A percentile compares a stretch with the other conserved stretches of the same genome.
Evolutionary conservation across 2,888 invertebrate species (phyloP).

Genomic region (Cheilosia vulpina): DNA sequence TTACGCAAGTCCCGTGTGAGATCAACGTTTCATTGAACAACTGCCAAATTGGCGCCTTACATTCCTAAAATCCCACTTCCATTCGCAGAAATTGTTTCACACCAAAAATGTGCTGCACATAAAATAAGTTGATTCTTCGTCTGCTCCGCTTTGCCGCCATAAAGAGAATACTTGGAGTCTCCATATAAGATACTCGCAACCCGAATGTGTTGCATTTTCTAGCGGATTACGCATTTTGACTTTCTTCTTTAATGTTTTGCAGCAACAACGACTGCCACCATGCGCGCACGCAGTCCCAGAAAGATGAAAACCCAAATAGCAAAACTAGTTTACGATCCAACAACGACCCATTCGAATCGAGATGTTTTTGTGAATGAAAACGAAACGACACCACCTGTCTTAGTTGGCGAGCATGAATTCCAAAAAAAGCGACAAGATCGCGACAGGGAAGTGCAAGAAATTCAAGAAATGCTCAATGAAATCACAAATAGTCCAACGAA

Average conservation of each 20-base stretch:
- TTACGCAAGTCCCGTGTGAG: slow-evolving; percentile 26
- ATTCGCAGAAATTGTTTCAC: slow-evolving; percentile 52
- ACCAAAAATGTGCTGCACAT: slow-evolving; percentile 14
- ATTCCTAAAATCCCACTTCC: slow-evolving; percentile 40
- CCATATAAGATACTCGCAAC: slow-evolving; percentile 14
- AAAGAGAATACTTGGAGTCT: slow-evolving; percentile 40
- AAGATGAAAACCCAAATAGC: slow-evolving; percentile 70
- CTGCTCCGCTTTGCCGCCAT: slow-evolving; percentile 52
- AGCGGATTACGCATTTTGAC: slow-evolving; percentile 35
- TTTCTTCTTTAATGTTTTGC: slow-evolving; percentile 43
- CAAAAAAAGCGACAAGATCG: slow-evolving; percentile 77
- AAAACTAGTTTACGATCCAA: slow-evolving; percentile 61
- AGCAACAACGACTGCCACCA: slow-evolving; percentile 31
- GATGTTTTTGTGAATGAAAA: slow-evolving; percentile 58
- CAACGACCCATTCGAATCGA: slow-evolving; percentile 40
- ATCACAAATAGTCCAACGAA: slow-evolving; percentile 71
- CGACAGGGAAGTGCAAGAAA: slow-evolving; percentile 77
- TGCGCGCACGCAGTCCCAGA: slow-evolving; percentile 55
- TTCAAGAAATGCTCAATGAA: slow-evolving; percentile 78
- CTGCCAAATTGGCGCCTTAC: slow-evolving; percentile 22
- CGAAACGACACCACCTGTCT: slow-evolving; percentile 14
- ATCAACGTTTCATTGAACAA: slow-evolving; percentile 30
- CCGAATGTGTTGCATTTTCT: slow-evolving; percentile 37
- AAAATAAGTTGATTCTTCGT: too few species aligned
- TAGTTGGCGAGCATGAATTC: slow-evolving; percentile 66